Evolutionary conservation across 2,888 invertebrate species (phyloP).

Genomic region (Archips xylosteana): DNA sequence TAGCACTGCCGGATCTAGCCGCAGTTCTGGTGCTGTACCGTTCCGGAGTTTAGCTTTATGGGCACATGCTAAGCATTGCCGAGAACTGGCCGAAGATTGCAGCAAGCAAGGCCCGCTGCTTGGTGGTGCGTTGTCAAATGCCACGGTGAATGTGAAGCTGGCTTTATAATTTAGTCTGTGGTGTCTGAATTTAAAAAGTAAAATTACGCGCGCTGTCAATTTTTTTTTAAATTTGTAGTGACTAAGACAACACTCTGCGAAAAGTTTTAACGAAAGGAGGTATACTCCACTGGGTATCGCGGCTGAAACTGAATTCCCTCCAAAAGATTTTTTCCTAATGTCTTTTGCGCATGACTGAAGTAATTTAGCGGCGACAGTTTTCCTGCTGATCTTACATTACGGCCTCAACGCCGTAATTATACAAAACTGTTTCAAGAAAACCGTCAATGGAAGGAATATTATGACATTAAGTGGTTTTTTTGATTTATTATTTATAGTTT

Average conservation of each 20-base stretch:
- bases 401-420: constrained; percentile 5
- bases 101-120: constrained; percentile 64
- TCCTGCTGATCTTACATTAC: constrained; percentile 18
- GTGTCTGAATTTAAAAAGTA: neutral
- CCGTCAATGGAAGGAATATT: constrained; percentile 8
- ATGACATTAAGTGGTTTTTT: neutral
- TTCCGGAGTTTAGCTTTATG: constrained; percentile 63
- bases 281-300: constrained; percentile 45
- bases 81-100: constrained; percentile 56
- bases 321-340: constrained; percentile 48
- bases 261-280: constrained; percentile 28
- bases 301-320: constrained; percentile 62
- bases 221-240: neutral
- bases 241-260: neutral
- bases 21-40: constrained; percentile 60
- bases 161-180: constrained; percentile 12
- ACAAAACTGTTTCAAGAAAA: neutral
- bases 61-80: constrained; percentile 68
- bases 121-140: constrained; percentile 67
- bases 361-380: constrained; percentile 19
- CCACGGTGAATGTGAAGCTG: constrained; percentile 58
- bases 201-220: neutral
- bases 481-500: constrained; percentile 37
- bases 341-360: constrained; percentile 45
- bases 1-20: constrained; percentile 54